Evolutionary conservation across 1,140 invertebrate species (phyloP).

Genomic region (Drosophila littoralis): DNA sequence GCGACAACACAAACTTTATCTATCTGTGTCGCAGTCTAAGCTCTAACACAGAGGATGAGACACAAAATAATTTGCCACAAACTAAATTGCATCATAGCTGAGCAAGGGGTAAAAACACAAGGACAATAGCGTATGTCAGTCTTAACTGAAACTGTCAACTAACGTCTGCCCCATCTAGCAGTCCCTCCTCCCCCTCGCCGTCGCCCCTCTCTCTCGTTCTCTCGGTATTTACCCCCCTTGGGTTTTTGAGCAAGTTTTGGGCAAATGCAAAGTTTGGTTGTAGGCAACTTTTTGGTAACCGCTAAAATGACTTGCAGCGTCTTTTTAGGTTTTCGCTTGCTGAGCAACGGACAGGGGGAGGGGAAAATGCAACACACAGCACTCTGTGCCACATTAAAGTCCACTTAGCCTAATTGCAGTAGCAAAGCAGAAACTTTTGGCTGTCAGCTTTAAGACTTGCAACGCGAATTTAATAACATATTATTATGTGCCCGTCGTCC

Average conservation of each 20-base stretch:
- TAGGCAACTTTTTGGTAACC: constrained; percentile 67
- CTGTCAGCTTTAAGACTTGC: constrained; percentile 44
- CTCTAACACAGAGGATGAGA: background rate
- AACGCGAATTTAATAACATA: constrained; percentile 39
- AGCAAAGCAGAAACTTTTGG: constrained; percentile 23
- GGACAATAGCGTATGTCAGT: constrained; percentile 9
- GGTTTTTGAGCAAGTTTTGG: constrained; percentile 38
- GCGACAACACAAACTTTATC: constrained; percentile 42
- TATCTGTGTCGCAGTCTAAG: constrained; percentile 14
- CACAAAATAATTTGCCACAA: constrained; percentile 52
- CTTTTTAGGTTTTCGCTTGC: constrained; percentile 37
- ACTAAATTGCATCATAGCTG: constrained; percentile 32
- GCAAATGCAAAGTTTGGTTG: constrained; percentile 71
- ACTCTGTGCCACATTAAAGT: constrained; percentile 73
- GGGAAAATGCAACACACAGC: background rate
- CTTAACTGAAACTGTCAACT: constrained; percentile 47
- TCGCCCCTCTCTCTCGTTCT: background rate
- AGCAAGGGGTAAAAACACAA: constrained; percentile 1
- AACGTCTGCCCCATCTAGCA: constrained; percentile 14
- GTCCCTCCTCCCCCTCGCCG: background rate
- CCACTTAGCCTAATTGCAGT: constrained; percentile 79
- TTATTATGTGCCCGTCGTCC: constrained; percentile 51
- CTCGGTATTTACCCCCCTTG: background rate
- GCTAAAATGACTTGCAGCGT: constrained; percentile 71
- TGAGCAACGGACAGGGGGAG: background rate